phyloP scores from a whole-genome alignment of 1,140 invertebrate genomes.

The Rhagoletis pomonella region DNA sequence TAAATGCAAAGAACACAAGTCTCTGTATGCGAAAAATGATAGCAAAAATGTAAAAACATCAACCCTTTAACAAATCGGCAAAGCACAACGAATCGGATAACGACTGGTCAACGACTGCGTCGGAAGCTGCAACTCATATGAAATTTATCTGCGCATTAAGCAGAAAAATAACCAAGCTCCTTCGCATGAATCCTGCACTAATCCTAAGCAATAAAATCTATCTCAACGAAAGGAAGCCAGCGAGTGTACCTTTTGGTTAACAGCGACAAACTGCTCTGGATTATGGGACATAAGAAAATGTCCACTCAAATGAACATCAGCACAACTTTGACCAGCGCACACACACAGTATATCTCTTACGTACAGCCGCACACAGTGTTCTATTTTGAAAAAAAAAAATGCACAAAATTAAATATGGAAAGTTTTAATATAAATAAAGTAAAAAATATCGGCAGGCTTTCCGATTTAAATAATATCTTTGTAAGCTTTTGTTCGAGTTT shows the following conservation, averaged over 20 bases:
- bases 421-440: no score
- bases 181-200: constrained; percentile 37
- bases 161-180: constrained; percentile 22
- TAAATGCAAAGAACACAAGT: background rate
- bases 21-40: background rate
- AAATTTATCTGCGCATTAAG: constrained; percentile 31
- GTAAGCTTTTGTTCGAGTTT: no score
- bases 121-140: background rate
- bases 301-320: constrained; percentile 9
- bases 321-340: background rate
- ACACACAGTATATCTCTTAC: background rate
- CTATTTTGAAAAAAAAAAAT: no score
- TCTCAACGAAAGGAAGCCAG: background rate
- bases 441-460: no score
- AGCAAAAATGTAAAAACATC: constrained; percentile 5
- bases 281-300: background rate
- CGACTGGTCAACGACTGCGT: constrained; percentile 5
- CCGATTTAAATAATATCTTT: no score
- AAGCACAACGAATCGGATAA: constrained; percentile 11
- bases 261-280: constrained; percentile 12
- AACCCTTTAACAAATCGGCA: constrained; percentile 35
- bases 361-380: no score
- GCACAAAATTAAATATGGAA: no score
- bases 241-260: background rate
- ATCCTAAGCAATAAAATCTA: constrained; percentile 29